phyloP scores from a whole-genome alignment of 2,797 vertebrate genomes.

The Fundulus diaphanus region DNA sequence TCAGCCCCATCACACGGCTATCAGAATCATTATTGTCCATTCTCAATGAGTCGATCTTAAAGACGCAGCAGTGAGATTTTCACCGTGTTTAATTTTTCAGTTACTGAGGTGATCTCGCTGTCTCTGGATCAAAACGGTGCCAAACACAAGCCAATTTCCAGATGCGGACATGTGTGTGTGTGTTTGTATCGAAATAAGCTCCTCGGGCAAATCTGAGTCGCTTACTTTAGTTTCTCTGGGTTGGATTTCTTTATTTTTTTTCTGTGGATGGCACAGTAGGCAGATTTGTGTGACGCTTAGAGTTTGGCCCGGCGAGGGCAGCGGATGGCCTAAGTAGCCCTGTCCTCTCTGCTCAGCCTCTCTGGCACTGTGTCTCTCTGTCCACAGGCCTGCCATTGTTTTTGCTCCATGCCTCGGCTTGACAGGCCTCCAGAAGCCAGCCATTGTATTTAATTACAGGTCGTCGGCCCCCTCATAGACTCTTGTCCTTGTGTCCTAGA shows the following conservation, averaged over 20 bases:
- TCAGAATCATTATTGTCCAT: constrained; percentile 24
- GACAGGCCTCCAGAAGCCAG: constrained; percentile 76
- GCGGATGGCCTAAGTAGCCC: constrained; percentile 68
- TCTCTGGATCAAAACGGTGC: constrained; percentile 44
- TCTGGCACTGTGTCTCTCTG: constrained; percentile 39
- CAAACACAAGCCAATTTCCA: constrained; percentile 48
- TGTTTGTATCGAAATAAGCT: constrained; percentile 45
- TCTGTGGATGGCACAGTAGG: constrained; percentile 55
- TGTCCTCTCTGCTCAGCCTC: constrained; percentile 50
- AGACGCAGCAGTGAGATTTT: constrained; percentile 39
- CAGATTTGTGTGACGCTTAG: constrained; percentile 58
- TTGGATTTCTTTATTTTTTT: constrained; percentile 17
- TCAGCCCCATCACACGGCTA: background rate
- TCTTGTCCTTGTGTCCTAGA: constrained; percentile 79
- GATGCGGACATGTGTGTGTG: constrained; percentile 39
- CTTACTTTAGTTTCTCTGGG: constrained; percentile 59
- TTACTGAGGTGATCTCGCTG: constrained; percentile 43
- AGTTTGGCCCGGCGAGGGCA: constrained; percentile 59
- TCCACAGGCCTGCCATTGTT: constrained; percentile 79
- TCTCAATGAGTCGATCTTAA: constrained; percentile 23
- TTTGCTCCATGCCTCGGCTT: constrained; percentile 65
- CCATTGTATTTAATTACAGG: constrained; percentile 84
- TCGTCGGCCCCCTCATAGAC: constrained; percentile 74
- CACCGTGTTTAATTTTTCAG: constrained; percentile 42
- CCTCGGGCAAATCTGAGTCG: constrained; percentile 70